Base-by-base conservation (phyloP, 1,140 invertebrate species). In the Meloidogyne chitwoodi region DNA sequence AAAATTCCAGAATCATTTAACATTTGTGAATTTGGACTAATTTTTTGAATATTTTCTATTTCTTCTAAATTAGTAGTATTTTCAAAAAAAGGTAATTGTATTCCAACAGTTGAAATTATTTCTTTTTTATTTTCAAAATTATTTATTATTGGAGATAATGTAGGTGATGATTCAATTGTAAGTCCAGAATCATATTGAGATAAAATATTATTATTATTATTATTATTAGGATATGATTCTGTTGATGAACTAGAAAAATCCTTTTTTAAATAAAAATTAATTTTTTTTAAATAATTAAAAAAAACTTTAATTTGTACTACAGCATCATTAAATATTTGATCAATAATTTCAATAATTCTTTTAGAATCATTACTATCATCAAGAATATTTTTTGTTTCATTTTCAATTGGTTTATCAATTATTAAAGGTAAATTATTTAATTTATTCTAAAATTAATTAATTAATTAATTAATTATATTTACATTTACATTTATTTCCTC, bases 1-100 rank as follows among this genome's bases (percentile, higher is more conserved):
- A 73, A 73, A 24, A 73, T 73, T 31, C 71, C 71, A 24, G 71
- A 73, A 64, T 73, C 71, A 22, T 73, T 31, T 14, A 73, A 26
- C 24, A 73, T 73, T 22, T 73, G 71, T 61, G 56, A 11, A 64
- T 22, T 73, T 27, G 71, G 26, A 41, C 41, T 48, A 12, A 63
- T 0, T 44, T 44, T 38, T 26, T 64, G n/a, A 56, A 56, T 8
- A n/a, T 56, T 16, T 48, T 48, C 44, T 48, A 19, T 16, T 48
- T 19, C 19, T 56, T 22, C 48, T 16, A 44, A 44, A 44, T 44
- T 44, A n/a, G n/a, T n/a, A n/a, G n/a, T n/a, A 44, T 44, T 44
- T 56, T 56, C 48, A n/a, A 56, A 8, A 38, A 38, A 56, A 56
- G 48, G 48, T n/a, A 56, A n/a, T 56, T 56, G 48, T n/a, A 56